Evolutionary conservation across 2,113 vertebrate genomes (phyloP).

Genomic region (Oceanodroma tethys): DNA sequence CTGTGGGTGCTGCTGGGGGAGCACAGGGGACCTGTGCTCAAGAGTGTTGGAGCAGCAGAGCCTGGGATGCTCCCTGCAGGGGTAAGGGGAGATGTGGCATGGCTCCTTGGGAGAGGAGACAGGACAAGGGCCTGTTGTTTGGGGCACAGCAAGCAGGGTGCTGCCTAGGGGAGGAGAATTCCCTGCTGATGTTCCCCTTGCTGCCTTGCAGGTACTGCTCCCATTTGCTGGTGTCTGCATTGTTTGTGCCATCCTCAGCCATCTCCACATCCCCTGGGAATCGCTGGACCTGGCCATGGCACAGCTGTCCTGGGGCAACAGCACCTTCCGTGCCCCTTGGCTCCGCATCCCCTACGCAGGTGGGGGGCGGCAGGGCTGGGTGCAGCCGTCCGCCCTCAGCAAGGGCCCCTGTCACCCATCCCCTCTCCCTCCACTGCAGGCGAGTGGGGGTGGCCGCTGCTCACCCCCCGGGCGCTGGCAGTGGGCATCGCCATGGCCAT

Average conservation of each 20-base stretch:
- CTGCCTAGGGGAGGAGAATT: background rate
- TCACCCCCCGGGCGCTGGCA: conserved; percentile 68
- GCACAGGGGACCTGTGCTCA: fast-evolving
- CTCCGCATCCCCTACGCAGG: conserved; percentile 76
- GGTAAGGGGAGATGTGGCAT: background rate
- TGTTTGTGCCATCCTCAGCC: conserved; percentile 65
- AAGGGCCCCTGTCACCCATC: background rate
- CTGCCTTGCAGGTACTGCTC: conserved; percentile 74
- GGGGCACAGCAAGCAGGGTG: background rate
- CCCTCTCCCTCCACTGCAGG: conserved; percentile 50
- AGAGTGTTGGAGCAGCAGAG: background rate
- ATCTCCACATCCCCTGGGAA: conserved; percentile 13
- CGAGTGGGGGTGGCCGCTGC: conserved; percentile 70
- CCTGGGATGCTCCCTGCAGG: background rate
- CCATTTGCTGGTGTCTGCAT: conserved; percentile 71
- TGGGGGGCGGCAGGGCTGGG: background rate
- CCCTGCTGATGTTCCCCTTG: background rate
- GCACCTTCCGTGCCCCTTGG: conserved; percentile 66
- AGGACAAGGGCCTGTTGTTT: background rate
- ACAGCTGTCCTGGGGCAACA: conserved; percentile 27
- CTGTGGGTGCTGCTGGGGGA: background rate
- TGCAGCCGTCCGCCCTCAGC: background rate
- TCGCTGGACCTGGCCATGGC: background rate
- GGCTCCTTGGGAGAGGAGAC: background rate
- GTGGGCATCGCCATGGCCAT: conserved; percentile 79